A percentile compares a stretch with the other conserved stretches of the same genome.
Evolutionary conservation across 2,797 vertebrate species (phyloP).

Genomic region (Sarcophilus harrisii): DNA sequence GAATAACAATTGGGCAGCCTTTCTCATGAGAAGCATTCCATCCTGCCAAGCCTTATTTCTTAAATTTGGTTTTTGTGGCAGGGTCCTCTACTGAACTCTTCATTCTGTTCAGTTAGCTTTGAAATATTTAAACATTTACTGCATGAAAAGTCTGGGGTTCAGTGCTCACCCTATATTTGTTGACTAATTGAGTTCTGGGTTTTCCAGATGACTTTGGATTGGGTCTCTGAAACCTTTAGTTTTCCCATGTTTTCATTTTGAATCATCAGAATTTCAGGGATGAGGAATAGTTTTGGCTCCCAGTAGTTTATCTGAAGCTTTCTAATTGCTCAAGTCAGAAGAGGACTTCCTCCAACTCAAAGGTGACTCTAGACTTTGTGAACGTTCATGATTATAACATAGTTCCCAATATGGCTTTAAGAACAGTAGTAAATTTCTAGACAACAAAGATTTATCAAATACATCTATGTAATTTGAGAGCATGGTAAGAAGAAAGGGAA

Average conservation of each 20-base stretch:
- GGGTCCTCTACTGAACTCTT: not conserved
- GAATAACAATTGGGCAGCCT: not conserved
- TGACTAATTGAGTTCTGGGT: not conserved
- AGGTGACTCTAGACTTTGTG: not conserved
- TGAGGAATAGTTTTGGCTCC: not conserved
- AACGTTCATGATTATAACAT: not conserved
- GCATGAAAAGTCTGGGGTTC: not conserved
- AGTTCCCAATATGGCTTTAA: not conserved
- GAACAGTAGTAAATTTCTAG: not conserved
- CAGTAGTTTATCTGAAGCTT: not conserved
- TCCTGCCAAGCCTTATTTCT: not conserved
- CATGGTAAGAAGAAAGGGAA: not conserved
- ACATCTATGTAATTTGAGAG: not conserved
- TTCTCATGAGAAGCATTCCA: not conserved
- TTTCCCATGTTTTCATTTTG: not conserved
- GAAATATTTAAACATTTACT: not conserved
- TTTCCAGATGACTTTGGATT: not conserved
- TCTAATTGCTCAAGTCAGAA: not conserved
- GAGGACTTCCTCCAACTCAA: not conserved
- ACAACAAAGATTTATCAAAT: not conserved
- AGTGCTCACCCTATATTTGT: not conserved
- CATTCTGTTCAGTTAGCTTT: not conserved
- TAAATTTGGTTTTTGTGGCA: not conserved
- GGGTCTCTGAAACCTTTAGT: not conserved
- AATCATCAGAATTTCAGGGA: not conserved